Evolutionary conservation across 2,888 invertebrate genomes (phyloP), one percentile per base, ranked within the genome.

Genomic region (Oligia fasciuncula): DNA sequence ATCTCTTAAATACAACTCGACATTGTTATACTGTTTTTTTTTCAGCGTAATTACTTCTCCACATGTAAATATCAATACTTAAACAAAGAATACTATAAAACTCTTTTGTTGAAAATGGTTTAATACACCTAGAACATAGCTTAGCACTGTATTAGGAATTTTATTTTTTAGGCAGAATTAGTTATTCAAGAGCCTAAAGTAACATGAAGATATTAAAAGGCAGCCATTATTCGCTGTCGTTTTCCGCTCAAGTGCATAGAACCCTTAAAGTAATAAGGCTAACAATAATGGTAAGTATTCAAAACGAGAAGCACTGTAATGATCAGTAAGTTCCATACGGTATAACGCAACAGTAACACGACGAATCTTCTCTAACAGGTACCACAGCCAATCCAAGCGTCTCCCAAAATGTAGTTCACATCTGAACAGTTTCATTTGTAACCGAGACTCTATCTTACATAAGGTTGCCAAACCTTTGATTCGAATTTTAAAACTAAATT

Each of bases 341-440:
- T 40, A 54, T 46, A 74, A 67, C 5, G n/a, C 46, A 63, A 68
- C 54, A 75, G 43, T 63, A 70, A 62, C 29, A 51, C n/a, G n/a
- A 73, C 40, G 9, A 83, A 60, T 65, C 19, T 43, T 67, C 66
- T 82, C 66, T 73, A 73, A 11, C 35, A 63, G 66, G 69, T 76
- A 81, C 79, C 87, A 86, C 79, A 87, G 83, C 75, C 88, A 77
- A 81, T 62, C 65, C 46, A 72, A 82, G 73, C 75, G 75, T 63
- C 69, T 77, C 46, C 75, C 46, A 79, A 67, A 69, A 67, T 5
- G 40, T 74, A 40, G 43, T 62, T 60, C 51, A 65, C 46, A 43
- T 76, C 46, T 76, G 78, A 85, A 85, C 73, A 76, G 29, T 72
- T 73, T 51, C 46, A 60, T 63, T 73, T 67, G 2, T 43, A 29